Base-by-base conservation (phyloP, 64 coral and sea anemone species). In the Porites lutea region DNA sequence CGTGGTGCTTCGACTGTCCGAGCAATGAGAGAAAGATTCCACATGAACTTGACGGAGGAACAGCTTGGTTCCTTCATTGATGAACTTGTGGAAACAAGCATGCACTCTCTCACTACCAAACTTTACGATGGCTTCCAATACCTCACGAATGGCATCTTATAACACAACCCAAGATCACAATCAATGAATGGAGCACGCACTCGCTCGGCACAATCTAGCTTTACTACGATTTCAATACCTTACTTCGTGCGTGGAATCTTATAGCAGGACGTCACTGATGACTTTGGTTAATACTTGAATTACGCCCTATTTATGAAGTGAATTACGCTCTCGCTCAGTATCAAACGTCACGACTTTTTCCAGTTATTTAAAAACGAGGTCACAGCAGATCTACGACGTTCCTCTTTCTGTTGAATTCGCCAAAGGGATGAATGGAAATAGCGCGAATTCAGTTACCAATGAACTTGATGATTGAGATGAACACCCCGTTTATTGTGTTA, bases 51-150 rank as follows among this genome's bases (percentile, higher is more conserved):
- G 58, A 98, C 97, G 4, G 97, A 98, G 74, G 94, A 98, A 51
- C 97, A 98, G 88, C 97, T 98, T 0, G 94, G 89, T 43, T 77
- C 91, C 44, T 86, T 96, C 3, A 92, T 98, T 64, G 86, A 98
- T 77, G 91, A 89, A 14, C 71, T 98, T 71, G 97, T 98, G 44
- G 97, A 98, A 68, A 98, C 97, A 5, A 96, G 94, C 71, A 98
- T 98, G 79, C 93, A 92, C 10, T 98, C 97, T 20, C 77, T 98
- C 8, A 93, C 97, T 2, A 98, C 97, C 13, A 98, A 91, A 88
- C 91, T 98, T 10, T 98, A 98, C 83, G 97, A 98, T 84, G 97
- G 97, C 21, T 98, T 96, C 64, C 97, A 98, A 74, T 98, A 95
- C 61, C 78, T 98, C 51, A 98, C 97, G 1, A 98, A 98, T 78